phyloP scores from a whole-genome alignment of 2,888 invertebrate species.

The Uropetala carovei region DNA sequence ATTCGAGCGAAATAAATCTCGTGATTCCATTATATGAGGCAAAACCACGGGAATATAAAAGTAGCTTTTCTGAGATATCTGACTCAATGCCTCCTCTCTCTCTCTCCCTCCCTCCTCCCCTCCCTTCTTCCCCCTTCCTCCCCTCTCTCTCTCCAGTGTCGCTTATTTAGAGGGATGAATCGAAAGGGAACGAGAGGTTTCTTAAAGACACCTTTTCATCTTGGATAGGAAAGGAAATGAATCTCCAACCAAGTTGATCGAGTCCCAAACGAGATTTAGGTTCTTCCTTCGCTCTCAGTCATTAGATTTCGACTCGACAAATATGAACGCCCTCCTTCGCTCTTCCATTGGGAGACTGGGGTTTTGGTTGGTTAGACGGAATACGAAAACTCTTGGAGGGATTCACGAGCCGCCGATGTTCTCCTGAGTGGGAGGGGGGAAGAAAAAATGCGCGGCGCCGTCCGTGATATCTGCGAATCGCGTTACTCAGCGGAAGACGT shows the following conservation, averaged over 20 bases:
- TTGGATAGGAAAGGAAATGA: not conserved
- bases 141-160: not conserved
- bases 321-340: not conserved
- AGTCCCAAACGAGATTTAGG: not conserved
- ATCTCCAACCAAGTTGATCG: conserved; percentile 24
- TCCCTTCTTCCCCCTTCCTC: too few species aligned
- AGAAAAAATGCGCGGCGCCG: too few species aligned
- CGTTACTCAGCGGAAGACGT: too few species aligned
- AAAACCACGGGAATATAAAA: too few species aligned
- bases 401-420: not conserved
- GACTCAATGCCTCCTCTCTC: too few species aligned
- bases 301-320: not conserved
- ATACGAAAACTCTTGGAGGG: not conserved
- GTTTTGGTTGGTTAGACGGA: not conserved
- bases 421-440: too few species aligned
- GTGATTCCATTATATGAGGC: too few species aligned
- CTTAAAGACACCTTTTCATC: not conserved
- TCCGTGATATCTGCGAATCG: too few species aligned
- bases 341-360: not conserved
- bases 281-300: not conserved
- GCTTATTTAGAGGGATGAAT: not conserved
- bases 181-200: not conserved
- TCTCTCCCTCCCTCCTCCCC: too few species aligned
- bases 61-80: too few species aligned
- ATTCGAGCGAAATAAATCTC: too few species aligned